Conservation (phyloP, 1,140 invertebrate genomes). For the Drosophila mojavensis region DNA sequence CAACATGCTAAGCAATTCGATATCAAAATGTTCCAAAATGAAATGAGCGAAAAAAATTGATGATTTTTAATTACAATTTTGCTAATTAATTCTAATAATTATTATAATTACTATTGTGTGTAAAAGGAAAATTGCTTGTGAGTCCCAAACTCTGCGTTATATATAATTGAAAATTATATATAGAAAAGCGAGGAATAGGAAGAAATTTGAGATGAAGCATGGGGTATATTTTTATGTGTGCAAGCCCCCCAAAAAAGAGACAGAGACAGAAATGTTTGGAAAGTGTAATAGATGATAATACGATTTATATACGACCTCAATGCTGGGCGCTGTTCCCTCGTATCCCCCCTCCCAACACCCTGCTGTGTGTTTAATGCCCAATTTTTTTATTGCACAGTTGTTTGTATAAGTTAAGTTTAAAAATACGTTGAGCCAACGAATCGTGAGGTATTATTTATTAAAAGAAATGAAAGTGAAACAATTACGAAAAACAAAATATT, state of each 20-base stretch:
- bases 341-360: slow-evolving; percentile 1
- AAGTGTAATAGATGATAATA: slow-evolving; percentile 42
- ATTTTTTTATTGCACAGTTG: slow-evolving; percentile 67
- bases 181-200: slow-evolving; percentile 37
- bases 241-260: background rate
- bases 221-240: background rate
- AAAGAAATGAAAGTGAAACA: slow-evolving; percentile 36
- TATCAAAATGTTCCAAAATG: slow-evolving; percentile 56
- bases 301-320: slow-evolving; percentile 31
- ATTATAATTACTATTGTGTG: slow-evolving; percentile 38
- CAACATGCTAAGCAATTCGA: slow-evolving; percentile 66
- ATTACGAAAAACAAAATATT: slow-evolving; percentile 43
- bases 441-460: slow-evolving; percentile 79
- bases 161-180: slow-evolving; percentile 74
- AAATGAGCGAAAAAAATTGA: background rate
- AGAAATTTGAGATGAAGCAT: slow-evolving; percentile 12
- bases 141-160: slow-evolving; percentile 7
- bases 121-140: slow-evolving; percentile 61
- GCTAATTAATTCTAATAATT: slow-evolving; percentile 20
- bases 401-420: slow-evolving; percentile 75
- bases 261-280: slow-evolving; percentile 30
- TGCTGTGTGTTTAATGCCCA: slow-evolving; percentile 54
- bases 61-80: slow-evolving; percentile 30
- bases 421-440: slow-evolving; percentile 73
- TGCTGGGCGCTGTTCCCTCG: slow-evolving; percentile 5